These are phyloP conservation scores for Basileuterus tristriatus DNA, from an alignment of 2,797 vertebrate genomes.

Conservation along the genomic window DNA sequence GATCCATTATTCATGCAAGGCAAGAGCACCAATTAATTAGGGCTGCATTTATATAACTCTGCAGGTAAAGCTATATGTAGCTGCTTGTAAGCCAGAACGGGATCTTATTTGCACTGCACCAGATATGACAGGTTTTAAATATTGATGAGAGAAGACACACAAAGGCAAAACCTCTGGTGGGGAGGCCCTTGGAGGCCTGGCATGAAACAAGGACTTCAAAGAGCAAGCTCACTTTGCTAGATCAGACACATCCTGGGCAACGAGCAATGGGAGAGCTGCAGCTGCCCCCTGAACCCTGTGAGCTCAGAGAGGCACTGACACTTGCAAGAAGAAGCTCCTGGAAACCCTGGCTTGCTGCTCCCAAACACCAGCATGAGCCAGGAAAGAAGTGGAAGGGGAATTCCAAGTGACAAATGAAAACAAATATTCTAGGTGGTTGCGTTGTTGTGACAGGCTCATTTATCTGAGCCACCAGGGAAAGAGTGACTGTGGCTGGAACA, in stretches of 20 bases:
- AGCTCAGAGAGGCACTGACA: neutral
- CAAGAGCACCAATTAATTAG: constrained; percentile 34
- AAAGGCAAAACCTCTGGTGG: constrained; percentile 29
- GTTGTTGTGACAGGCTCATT: constrained; percentile 40
- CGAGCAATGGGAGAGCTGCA: neutral
- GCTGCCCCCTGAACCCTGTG: accelerated
- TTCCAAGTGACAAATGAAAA: constrained; percentile 42
- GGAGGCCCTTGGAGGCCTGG: neutral
- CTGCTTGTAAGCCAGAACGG: neutral
- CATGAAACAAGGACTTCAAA: constrained; percentile 36
- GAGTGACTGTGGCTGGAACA: constrained; percentile 24
- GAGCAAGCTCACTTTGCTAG: neutral
- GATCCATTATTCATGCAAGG: constrained; percentile 32
- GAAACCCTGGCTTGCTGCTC: neutral
- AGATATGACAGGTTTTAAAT: constrained; percentile 52
- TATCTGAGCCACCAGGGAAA: constrained; percentile 47
- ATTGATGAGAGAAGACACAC: neutral
- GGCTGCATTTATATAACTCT: constrained; percentile 41
- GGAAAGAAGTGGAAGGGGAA: neutral
- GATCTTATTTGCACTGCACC: neutral
- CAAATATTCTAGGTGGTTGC: constrained; percentile 12
- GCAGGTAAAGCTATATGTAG: constrained; percentile 31
- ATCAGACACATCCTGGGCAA: neutral
- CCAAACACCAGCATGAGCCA: neutral
- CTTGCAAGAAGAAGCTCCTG: neutral